phyloP scores from a whole-genome alignment of 1,140 invertebrate species.

The Uloborus diversus region DNA sequence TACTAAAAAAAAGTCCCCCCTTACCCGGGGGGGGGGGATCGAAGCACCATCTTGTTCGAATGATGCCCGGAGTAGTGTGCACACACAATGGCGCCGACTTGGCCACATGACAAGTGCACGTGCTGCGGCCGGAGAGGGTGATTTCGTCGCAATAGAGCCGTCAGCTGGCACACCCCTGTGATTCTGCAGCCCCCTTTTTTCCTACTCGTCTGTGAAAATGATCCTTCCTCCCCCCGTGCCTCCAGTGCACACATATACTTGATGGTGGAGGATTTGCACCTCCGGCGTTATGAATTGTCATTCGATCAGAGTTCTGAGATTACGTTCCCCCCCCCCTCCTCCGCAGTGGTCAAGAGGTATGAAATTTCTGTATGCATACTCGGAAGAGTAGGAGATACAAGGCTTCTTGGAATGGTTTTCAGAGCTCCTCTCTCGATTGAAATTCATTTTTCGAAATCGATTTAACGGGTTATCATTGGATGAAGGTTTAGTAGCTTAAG shows the following conservation, averaged over 20 bases:
- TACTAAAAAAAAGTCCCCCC: slow-evolving; percentile 9
- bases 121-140: slow-evolving; percentile 38
- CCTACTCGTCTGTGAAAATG: slow-evolving; percentile 36
- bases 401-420: too few species aligned
- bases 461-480: too few species aligned
- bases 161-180: slow-evolving; percentile 44
- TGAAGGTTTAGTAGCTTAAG: too few species aligned
- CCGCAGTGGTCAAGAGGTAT: too few species aligned
- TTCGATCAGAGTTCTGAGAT: too few species aligned
- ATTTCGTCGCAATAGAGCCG: slow-evolving; percentile 50
- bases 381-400: too few species aligned
- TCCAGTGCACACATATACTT: not conserved
- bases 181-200: not conserved
- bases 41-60: slow-evolving; percentile 44
- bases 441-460: too few species aligned
- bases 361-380: too few species aligned
- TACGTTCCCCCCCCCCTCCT: too few species aligned
- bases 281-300: slow-evolving; percentile 34
- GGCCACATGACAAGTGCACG: slow-evolving; percentile 54
- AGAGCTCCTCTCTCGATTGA: too few species aligned
- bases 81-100: slow-evolving; percentile 38
- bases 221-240: not conserved
- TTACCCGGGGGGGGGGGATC: not conserved
- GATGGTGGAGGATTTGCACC: slow-evolving; percentile 21
- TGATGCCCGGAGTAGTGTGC: slow-evolving; percentile 43